A percentile compares a stretch with the other conserved stretches of the same genome.
phyloP scores from a whole-genome alignment of 2,888 invertebrate species.

The Acanthoscelides obtectus region DNA sequence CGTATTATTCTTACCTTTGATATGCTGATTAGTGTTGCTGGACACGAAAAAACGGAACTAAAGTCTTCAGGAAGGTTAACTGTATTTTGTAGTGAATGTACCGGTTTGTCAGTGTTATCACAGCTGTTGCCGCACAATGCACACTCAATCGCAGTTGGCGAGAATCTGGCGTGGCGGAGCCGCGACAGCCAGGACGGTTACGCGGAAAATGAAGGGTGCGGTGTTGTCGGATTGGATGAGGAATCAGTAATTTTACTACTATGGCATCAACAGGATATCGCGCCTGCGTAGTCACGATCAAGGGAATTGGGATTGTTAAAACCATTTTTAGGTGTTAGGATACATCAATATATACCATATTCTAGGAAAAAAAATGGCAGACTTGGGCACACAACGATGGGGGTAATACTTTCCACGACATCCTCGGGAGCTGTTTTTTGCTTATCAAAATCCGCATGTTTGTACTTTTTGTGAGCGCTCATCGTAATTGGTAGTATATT shows the following conservation, averaged over 20 bases:
- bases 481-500: too few species aligned
- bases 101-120: background rate
- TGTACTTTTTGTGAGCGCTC: too few species aligned
- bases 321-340: too few species aligned
- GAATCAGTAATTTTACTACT: background rate
- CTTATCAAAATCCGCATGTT: too few species aligned
- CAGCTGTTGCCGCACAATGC: background rate
- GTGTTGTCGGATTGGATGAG: background rate
- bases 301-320: too few species aligned
- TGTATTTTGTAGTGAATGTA: background rate
- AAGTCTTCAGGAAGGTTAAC: background rate
- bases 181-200: background rate
- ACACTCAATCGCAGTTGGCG: background rate
- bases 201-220: background rate
- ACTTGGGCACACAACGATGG: too few species aligned
- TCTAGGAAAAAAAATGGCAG: too few species aligned
- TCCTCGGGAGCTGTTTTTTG: too few species aligned
- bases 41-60: background rate
- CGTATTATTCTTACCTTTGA: background rate
- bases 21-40: background rate
- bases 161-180: background rate
- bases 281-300: too few species aligned
- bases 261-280: too few species aligned
- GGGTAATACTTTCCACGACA: too few species aligned
- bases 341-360: too few species aligned